Conservation (phyloP, 2,888 invertebrate genomes). For the Pristionchus fissidentatus region DNA sequence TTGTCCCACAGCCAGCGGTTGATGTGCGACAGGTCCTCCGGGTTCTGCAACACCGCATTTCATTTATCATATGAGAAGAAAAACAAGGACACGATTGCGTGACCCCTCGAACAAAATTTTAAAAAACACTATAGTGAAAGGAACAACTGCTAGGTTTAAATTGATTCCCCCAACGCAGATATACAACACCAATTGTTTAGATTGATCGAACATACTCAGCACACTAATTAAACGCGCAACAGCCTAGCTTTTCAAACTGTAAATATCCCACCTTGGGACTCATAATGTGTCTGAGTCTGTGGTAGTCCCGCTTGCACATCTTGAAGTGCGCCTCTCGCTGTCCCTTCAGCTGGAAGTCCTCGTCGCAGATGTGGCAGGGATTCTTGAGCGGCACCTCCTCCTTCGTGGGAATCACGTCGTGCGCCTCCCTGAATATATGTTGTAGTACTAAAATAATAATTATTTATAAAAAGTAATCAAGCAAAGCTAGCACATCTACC, state of each 20-base stretch:
- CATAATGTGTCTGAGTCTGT: slow-evolving; percentile 61
- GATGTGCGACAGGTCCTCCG: slow-evolving; percentile 62
- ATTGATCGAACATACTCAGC: too few species aligned
- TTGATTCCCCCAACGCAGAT: too few species aligned
- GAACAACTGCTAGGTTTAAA: too few species aligned
- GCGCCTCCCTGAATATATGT: slow-evolving; percentile 60
- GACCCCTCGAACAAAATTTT: too few species aligned
- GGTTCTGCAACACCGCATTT: slow-evolving; percentile 48
- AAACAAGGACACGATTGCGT: too few species aligned
- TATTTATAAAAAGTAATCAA: too few species aligned
- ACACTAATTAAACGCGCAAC: too few species aligned
- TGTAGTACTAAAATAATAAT: neutral
- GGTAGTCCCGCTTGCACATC: slow-evolving; percentile 69
- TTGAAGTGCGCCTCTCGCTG: slow-evolving; percentile 60
- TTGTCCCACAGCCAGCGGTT: slow-evolving; percentile 74
- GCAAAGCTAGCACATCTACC: too few species aligned
- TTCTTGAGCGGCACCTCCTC: slow-evolving; percentile 68
- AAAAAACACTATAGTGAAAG: too few species aligned
- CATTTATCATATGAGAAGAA: too few species aligned
- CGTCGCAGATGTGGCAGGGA: slow-evolving; percentile 73
- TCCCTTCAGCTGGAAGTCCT: slow-evolving; percentile 71
- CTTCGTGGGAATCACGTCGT: slow-evolving; percentile 63
- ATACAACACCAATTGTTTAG: too few species aligned
- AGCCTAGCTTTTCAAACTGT: too few species aligned
- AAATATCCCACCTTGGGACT: slow-evolving; percentile 53